Evolutionary conservation across 1,140 invertebrate genomes (phyloP), one percentile per base, ranked within the genome.

Genomic region (Andricus grossulariae): DNA sequence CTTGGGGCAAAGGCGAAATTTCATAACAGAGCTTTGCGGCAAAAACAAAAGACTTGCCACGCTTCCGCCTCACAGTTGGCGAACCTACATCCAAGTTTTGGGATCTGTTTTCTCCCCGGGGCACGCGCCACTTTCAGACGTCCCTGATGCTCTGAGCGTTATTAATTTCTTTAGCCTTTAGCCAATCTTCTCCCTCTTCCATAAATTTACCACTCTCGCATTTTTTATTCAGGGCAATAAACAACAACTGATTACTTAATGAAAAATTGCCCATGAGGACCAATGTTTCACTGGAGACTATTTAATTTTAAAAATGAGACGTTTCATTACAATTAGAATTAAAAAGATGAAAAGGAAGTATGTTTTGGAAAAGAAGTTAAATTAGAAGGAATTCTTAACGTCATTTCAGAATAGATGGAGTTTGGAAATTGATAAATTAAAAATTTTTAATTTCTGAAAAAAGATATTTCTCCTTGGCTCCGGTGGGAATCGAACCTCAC

Each of bases 1-100:
- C 57, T 32, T 39, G 57, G 12, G 57, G 57, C 57, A 66, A 39
- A 39, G 32, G 57, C 15, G 16, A 66, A 66, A 66, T 66, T 66
- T 66, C 57, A 66, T 66, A 66, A 66, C 57, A 39, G 57, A 66
- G 57, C 57, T 66, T 66, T 66, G 32, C 57, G 11, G 57, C 57
- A 66, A 66, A 66, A 66, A 66, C 57, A 66, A 66, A 66, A 66
- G 57, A 39, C 57, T 66, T 66, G 0, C 55, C 25, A 21, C 15
- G 25, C 57, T 66, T 66, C 57, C 32, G 57, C 25, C 25, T 66
- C 13, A 66, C 57, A 15, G 13, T 15, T 25, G 55, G 19, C 11
- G 32, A 57, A 66, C 21, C 21, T 21, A 32, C 57, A 66, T 39
- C 21, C 55, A 66, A 66, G 25, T 66, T 66, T 66, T 16, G 57